phyloP scores from a whole-genome alignment of 2,797 vertebrate genomes.

The Tachyglossus aculeatus region DNA sequence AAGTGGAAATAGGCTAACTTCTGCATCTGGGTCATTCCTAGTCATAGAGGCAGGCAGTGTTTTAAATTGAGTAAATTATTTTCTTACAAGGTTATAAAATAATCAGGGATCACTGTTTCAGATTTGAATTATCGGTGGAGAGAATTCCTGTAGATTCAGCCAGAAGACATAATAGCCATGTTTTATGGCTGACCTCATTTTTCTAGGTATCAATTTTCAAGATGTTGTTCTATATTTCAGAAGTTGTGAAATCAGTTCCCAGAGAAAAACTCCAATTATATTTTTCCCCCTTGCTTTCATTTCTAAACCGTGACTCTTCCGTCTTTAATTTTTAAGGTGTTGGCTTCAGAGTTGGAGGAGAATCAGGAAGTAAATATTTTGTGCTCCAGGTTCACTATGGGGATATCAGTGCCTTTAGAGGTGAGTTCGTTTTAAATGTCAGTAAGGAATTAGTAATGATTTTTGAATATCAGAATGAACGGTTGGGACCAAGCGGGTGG shows the following conservation, averaged over 20 bases:
- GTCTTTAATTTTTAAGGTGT: conserved; percentile 79
- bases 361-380: conserved; percentile 85
- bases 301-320: conserved; percentile 30
- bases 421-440: conserved; percentile 70
- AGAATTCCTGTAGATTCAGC: background rate
- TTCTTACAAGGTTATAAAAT: background rate
- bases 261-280: background rate
- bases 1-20: background rate
- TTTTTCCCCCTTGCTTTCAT: background rate
- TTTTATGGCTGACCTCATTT: too few species aligned
- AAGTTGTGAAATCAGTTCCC: background rate
- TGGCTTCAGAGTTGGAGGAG: conserved; percentile 93
- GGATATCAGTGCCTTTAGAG: conserved; percentile 87
- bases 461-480: conserved; percentile 1
- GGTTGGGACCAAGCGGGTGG: too few species aligned
- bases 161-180: too few species aligned
- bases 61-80: background rate
- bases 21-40: background rate
- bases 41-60: background rate
- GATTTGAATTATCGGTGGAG: background rate
- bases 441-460: background rate
- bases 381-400: conserved; percentile 97
- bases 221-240: background rate
- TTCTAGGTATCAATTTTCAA: too few species aligned
- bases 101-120: background rate